Evolutionary conservation across 2,113 vertebrate species (phyloP).

Genomic region (human (Homo sapiens)): DNA sequence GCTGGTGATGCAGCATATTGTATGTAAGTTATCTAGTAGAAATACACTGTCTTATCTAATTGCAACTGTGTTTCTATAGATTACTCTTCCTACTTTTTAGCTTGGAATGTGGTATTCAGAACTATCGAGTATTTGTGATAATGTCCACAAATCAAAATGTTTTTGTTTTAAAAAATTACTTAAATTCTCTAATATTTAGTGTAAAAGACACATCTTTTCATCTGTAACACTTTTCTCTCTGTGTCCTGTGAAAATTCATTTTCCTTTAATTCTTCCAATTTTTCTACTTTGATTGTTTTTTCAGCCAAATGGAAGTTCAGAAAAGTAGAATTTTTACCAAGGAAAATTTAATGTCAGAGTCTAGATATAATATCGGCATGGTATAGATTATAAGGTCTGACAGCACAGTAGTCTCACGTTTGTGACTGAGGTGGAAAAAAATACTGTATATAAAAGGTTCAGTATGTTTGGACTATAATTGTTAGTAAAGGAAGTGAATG

Average conservation of each 20-base stretch:
- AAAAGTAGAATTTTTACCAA: constrained; percentile 46
- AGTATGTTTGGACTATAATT: constrained; percentile 22
- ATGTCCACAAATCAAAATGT: neutral
- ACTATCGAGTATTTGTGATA: constrained; percentile 27
- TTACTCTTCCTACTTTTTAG: constrained; percentile 30
- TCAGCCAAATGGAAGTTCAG: neutral
- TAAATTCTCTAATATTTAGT: constrained; percentile 34
- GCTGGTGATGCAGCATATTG: neutral
- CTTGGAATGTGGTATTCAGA: neutral
- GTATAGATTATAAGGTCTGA: neutral
- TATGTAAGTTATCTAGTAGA: neutral
- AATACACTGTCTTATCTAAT: neutral
- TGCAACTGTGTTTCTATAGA: neutral
- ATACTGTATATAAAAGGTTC: neutral
- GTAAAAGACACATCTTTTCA: neutral
- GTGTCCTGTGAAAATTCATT: constrained; percentile 1
- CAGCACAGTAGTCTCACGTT: neutral
- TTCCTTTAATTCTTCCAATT: constrained; percentile 10
- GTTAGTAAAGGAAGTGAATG: constrained; percentile 31
- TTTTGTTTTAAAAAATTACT: constrained; percentile 19
- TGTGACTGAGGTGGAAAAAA: constrained; percentile 26
- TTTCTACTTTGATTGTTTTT: constrained; percentile 20
- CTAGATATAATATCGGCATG: neutral
- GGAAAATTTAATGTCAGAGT: neutral
- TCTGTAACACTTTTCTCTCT: neutral